Base-by-base conservation (phyloP, 64 coral and sea anemone species). In the Actinia equina region DNA sequence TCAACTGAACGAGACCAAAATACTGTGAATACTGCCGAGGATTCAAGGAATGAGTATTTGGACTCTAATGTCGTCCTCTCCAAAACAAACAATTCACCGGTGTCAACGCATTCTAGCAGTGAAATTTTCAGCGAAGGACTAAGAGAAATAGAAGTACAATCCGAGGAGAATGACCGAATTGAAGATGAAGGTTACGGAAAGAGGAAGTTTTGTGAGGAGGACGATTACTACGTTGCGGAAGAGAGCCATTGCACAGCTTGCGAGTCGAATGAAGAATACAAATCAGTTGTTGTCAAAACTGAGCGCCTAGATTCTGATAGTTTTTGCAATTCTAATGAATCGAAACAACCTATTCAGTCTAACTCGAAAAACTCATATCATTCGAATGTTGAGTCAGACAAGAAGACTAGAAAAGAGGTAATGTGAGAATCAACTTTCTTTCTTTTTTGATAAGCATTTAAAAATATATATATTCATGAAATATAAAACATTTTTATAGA, bases 241-340 rank as follows among this genome's bases (percentile, higher is more conserved):
- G 13, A 60, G 6, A 65, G n/a, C 62, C 62, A 23, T 14, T 25
- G 62, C 25, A 74, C 69, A 74, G 12, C 27, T n/a, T 74, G 69
- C 25, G 69, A 74, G 27, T 2, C 41, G 27, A 81, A 81, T 81
- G 43, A 81, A 81, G 45, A 22, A 81, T 81, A 81, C 78, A 44
- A 81, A 81, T 81, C 78, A 49, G 78, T 81, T 81, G 78, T 81
- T 60, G 83, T 85, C 83, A 85, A 85, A 85, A 30, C 53, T 17
- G 83, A 85, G 59, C 83, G 83, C 83, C 53, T 18, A 63, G 83
- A 85, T 60, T 85, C 83, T 60, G 53, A 85, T 58, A 44, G 59
- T 60, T 85, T 85, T 85, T 58, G 83, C 83, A 85, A 85, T 58
- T 59, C 83, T 85, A 85, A 85, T 85, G 78, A 49, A 52, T 81